Percentiles rank a stretch among this genome's conserved stretches.
Conservation (phyloP, 2,113 vertebrate species). For the Halcyon malimbica region DNA sequence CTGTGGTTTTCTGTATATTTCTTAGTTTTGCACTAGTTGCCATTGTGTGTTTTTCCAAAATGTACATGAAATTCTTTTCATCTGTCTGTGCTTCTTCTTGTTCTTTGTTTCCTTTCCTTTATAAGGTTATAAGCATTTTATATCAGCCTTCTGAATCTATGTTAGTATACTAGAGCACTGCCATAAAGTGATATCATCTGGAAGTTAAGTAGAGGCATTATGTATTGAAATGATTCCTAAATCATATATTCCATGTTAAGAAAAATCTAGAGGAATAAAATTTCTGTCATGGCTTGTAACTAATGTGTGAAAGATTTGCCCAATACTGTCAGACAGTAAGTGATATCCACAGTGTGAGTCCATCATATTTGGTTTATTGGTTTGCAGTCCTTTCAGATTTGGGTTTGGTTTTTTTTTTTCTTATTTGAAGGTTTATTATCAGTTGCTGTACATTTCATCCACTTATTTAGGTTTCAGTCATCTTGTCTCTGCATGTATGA, state of each 20-base stretch:
- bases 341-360: slow-evolving; percentile 23
- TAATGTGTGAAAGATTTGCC: slow-evolving; percentile 24
- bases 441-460: not conserved
- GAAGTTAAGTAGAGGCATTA: slow-evolving; percentile 55
- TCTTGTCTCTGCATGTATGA: not conserved
- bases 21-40: not conserved
- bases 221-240: slow-evolving; percentile 65
- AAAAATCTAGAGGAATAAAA: slow-evolving; percentile 43
- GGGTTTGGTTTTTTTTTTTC: slow-evolving; percentile 5
- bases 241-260: slow-evolving; percentile 40
- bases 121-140: slow-evolving; percentile 31
- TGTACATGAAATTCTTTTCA: not conserved
- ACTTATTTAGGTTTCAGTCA: slow-evolving; percentile 28
- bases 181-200: slow-evolving; percentile 49
- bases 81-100: slow-evolving; percentile 3
- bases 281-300: slow-evolving; percentile 48
- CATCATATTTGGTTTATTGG: slow-evolving; percentile 11
- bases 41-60: not conserved
- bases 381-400: slow-evolving; percentile 14
- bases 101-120: slow-evolving; percentile 33
- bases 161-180: slow-evolving; percentile 8
- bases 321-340: slow-evolving; percentile 21
- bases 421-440: slow-evolving; percentile 39
- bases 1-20: not conserved
- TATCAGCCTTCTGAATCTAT: slow-evolving; percentile 58